phyloP scores from a whole-genome alignment of 2,888 invertebrate species.

The Acronicta leporina region DNA sequence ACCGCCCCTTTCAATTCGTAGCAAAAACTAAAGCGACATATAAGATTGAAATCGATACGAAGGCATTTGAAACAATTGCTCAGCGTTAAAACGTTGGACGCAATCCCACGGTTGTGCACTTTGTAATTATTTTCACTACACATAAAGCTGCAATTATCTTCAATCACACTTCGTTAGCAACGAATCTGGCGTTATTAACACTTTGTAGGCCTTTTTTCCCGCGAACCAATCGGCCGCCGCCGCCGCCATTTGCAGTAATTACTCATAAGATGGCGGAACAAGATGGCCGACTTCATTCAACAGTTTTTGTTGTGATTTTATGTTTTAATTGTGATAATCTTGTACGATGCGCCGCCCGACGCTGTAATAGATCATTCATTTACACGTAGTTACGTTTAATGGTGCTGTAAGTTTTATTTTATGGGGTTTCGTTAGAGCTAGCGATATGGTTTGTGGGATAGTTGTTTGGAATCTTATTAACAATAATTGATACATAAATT shows the following conservation, averaged over 20 bases:
- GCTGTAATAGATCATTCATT: constrained; percentile 48
- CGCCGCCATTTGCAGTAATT: constrained; percentile 81
- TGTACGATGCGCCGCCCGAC: constrained; percentile 33
- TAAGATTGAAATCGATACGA: constrained; percentile 53
- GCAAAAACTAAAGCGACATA: constrained; percentile 43
- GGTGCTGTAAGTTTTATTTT: constrained; percentile 32
- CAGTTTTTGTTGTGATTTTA: constrained; percentile 68
- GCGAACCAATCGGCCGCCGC: constrained; percentile 71
- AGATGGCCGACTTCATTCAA: constrained; percentile 74
- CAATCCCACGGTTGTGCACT: constrained; percentile 61
- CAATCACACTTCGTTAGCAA: constrained; percentile 80
- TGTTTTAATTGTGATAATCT: constrained; percentile 56
- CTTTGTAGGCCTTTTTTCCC: constrained; percentile 76
- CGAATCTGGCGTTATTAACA: constrained; percentile 83
- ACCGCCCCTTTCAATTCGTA: constrained; percentile 1
- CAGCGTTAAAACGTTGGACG: constrained; percentile 16
- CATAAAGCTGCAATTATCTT: constrained; percentile 72
- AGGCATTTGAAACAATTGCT: constrained; percentile 31
- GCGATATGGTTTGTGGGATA: not conserved
- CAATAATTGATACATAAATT: too few relatives aligned
- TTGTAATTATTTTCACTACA: constrained; percentile 59
- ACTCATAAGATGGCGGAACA: constrained; percentile 77
- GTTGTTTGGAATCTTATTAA: constrained; percentile 21
- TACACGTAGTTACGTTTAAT: constrained; percentile 43
- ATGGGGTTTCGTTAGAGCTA: constrained; percentile 24